Percentiles rank a stretch among this genome's conserved stretches.
phyloP scores from a whole-genome alignment of 2,113 vertebrate species.

The Coptodon bakossiorum region DNA sequence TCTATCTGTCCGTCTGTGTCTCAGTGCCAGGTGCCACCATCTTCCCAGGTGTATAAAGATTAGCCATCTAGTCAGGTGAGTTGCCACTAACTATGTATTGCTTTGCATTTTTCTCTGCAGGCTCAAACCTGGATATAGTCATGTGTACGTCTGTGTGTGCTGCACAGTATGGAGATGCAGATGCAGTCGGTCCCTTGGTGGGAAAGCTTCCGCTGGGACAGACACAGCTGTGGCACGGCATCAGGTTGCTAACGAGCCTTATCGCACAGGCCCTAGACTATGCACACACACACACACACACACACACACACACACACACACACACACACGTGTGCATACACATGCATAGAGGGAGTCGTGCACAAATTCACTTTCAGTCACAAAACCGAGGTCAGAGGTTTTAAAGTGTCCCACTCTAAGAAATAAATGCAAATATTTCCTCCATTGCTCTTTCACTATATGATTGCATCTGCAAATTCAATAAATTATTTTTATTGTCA shows the following conservation, averaged over 20 bases:
- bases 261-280: slow-evolving; percentile 47
- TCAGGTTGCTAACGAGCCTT: slow-evolving; percentile 69
- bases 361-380: background rate
- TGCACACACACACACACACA: slow-evolving; percentile 16
- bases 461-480: background rate
- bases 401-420: background rate
- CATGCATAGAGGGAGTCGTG: background rate
- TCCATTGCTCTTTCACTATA: background rate
- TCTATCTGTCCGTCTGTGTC: background rate
- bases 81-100: slow-evolving; percentile 4
- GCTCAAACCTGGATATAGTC: background rate
- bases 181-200: slow-evolving; percentile 62
- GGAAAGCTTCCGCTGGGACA: slow-evolving; percentile 61
- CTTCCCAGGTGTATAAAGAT: slow-evolving; percentile 49
- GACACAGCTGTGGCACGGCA: slow-evolving; percentile 65
- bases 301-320: background rate
- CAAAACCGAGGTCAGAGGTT: background rate
- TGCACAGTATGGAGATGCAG: slow-evolving; percentile 53
- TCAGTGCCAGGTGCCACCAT: slow-evolving; percentile 8
- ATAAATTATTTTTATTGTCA: background rate
- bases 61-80: slow-evolving; percentile 57
- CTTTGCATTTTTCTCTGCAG: slow-evolving; percentile 10
- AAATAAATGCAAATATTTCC: background rate
- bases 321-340: background rate
- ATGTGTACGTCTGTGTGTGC: slow-evolving; percentile 7